Base-by-base conservation (phyloP, 2,888 invertebrate species). In the Glaucopsyche alexis region DNA sequence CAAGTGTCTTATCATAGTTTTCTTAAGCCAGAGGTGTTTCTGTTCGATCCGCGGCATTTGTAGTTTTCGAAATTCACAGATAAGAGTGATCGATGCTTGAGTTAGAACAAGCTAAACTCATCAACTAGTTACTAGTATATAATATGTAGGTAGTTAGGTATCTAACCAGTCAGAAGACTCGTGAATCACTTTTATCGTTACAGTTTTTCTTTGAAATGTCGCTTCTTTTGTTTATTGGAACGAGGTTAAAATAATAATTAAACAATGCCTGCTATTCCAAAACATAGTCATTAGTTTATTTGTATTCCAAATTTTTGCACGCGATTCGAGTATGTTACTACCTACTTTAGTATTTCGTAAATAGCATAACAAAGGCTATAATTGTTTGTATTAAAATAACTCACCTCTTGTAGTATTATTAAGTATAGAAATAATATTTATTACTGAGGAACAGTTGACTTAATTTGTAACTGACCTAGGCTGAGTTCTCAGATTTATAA, bases 301-400 rank as follows among this genome's bases (percentile, higher is more conserved):
- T 8, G 52, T 55, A 52, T 71, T 52, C 9, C 14, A 50, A 71
- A 40, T 71, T 71, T 71, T 71, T 71, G 50, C 71, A 49, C 52
- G 52, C 71, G 40, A 70, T 60, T 29, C 50, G 6, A 19, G 49
- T 70, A 79, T 77, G 76, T 81, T 81, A 72, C 52, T 52, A 9
- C 50, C 52, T 52, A 9, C 50, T 67, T 49, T 72, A 55, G 45
- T 72, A 47, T 72, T 67, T 72, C 40, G 72, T 67, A 16, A 67
- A 67, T 67, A 42, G 42, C 60, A 8, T 19, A 55, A 60, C 60
- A 38, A 67, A 42, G 65, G 73, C 14, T n/a, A 42, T 67, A 67
- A 67, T 67, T 42, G 38, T 14, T 60, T 29, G 14, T 29, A 38
- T 14, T 38, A 38, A 60, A 60, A 60, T 60, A 55, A 16, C 19